Percentiles rank a stretch among this genome's conserved stretches.
These are phyloP conservation scores for Sebastes schlegelii DNA, from an alignment of 2,113 vertebrate species.

Conservation along the genomic window DNA sequence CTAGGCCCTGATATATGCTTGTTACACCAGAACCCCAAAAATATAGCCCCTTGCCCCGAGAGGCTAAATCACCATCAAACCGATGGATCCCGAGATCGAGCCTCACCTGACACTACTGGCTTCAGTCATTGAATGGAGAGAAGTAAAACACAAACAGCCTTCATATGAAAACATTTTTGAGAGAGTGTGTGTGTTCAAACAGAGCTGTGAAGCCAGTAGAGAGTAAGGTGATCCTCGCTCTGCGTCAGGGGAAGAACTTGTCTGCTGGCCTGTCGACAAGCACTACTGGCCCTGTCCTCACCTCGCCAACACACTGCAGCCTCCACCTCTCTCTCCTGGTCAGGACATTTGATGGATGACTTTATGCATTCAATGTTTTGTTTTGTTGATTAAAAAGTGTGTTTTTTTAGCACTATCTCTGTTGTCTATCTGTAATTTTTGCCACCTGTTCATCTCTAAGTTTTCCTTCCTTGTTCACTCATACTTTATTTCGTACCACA, in stretches of 20 bases:
- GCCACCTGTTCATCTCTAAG: not conserved
- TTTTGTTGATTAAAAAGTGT: not conserved
- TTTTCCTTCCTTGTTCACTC: not conserved
- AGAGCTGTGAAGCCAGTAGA: constrained; percentile 61
- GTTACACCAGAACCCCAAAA: not conserved
- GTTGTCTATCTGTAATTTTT: not conserved
- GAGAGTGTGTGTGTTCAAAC: constrained; percentile 40
- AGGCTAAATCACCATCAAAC: not conserved
- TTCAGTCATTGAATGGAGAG: not conserved
- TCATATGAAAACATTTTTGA: constrained; percentile 20
- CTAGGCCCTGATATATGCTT: not conserved
- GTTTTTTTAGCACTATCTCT: not conserved
- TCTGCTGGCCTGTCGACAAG: constrained; percentile 63
- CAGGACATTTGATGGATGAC: constrained; percentile 10
- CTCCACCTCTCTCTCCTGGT: constrained; percentile 11
- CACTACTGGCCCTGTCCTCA: constrained; percentile 54
- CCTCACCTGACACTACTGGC: not conserved
- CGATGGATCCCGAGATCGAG: not conserved
- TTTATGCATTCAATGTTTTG: not conserved
- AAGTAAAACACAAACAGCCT: not conserved
- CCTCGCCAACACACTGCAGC: constrained; percentile 38
- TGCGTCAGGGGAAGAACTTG: constrained; percentile 64
- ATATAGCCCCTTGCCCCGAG: not conserved
- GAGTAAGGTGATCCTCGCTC: constrained; percentile 66
- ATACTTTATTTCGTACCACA: not conserved